A percentile compares a stretch with the other conserved stretches of the same genome.
These are phyloP conservation scores for Noturus placidus DNA, from an alignment of 2,113 vertebrate genomes.

Conservation along the genomic window DNA sequence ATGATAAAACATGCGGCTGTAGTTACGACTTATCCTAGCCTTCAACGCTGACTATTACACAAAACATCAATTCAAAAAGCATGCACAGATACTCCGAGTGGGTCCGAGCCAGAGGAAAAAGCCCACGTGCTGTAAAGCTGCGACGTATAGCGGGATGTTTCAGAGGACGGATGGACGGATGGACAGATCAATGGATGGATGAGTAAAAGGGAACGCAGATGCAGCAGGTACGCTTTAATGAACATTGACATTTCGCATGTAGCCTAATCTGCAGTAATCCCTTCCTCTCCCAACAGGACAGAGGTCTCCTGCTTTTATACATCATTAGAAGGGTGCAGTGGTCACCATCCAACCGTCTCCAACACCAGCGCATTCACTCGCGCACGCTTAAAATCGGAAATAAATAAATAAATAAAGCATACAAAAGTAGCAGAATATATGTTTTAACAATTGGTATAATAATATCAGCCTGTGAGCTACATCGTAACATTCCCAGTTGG, in stretches of 20 bases:
- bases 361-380: neutral
- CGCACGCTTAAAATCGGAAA: neutral
- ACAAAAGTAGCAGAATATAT: neutral
- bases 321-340: constrained; percentile 34
- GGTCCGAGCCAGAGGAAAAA: neutral
- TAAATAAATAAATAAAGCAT: neutral
- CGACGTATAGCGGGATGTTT: neutral
- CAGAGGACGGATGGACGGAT: neutral
- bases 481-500: neutral
- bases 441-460: neutral
- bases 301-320: constrained; percentile 32
- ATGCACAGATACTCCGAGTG: neutral
- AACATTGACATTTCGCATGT: constrained; percentile 43
- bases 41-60: neutral
- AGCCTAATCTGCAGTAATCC: constrained; percentile 46
- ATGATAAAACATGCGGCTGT: constrained; percentile 85
- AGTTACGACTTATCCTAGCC: constrained; percentile 55
- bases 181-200: neutral
- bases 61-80: neutral
- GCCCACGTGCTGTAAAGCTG: neutral
- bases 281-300: constrained; percentile 48
- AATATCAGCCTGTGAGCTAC: neutral
- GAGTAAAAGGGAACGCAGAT: constrained; percentile 28
- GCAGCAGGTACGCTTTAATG: constrained; percentile 45
- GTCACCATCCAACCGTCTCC: constrained; percentile 15